Evolutionary conservation across 1,140 invertebrate species (phyloP).

Genomic region (Nixonia krombeini): DNA sequence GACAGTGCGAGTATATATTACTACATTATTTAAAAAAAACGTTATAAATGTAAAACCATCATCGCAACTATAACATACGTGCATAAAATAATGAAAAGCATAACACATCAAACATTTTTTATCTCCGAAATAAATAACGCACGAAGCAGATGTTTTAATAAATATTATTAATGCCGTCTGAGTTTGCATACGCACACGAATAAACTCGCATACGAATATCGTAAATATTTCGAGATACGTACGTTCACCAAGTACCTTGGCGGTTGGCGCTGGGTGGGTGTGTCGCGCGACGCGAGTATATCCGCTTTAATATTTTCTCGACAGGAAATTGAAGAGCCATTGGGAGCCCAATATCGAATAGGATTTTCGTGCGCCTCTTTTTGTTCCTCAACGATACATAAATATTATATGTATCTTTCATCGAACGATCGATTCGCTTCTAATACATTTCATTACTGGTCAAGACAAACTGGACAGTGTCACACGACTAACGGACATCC

Average conservation of each 20-base stretch:
- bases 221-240: conserved; percentile 37
- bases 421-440: conserved; percentile 44
- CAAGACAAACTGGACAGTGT: conserved; percentile 45
- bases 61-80: too few species aligned
- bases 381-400: conserved; percentile 48
- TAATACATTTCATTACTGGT: conserved; percentile 50
- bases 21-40: too few species aligned
- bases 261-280: conserved; percentile 18
- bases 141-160: conserved; percentile 41
- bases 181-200: conserved; percentile 22
- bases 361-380: conserved; percentile 42
- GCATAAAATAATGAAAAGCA: too few species aligned
- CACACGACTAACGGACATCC: conserved; percentile 43
- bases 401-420: conserved; percentile 52
- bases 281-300: conserved; percentile 28
- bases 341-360: conserved; percentile 39
- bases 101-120: conserved; percentile 7
- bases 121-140: conserved; percentile 29
- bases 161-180: conserved; percentile 41
- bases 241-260: conserved; percentile 9
- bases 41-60: too few species aligned
- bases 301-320: conserved; percentile 47
- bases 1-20: too few species aligned
- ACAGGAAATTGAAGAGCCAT: conserved; percentile 47
- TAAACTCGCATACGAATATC: background rate